A percentile compares a stretch with the other conserved stretches of the same genome.
phyloP scores from a whole-genome alignment of 2,888 invertebrate genomes.

The Tipula unca region DNA sequence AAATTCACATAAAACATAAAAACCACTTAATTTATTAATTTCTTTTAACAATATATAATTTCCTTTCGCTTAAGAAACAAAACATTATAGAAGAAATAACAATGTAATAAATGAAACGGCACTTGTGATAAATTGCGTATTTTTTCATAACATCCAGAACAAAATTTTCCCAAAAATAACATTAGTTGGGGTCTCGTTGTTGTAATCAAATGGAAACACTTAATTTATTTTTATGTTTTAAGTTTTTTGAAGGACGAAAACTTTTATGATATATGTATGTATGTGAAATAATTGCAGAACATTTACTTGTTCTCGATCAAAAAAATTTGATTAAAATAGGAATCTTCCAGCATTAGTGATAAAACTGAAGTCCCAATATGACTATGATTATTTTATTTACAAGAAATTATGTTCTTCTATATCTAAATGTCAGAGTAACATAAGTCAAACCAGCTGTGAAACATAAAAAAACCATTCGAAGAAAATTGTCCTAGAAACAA shows the following conservation, averaged over 20 bases:
- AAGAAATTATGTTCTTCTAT: no score
- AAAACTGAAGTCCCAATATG: no score
- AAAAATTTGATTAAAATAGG: neutral
- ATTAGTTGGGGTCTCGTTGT: neutral
- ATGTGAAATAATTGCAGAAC: neutral
- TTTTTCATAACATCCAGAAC: neutral
- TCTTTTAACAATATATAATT: constrained; percentile 14
- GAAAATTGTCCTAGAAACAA: no score
- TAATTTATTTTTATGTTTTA: neutral
- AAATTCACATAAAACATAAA: neutral
- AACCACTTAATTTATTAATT: constrained; percentile 14
- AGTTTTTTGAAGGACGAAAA: neutral
- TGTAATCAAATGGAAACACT: neutral
- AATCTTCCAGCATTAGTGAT: no score
- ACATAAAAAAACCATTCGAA: no score
- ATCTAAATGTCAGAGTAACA: no score
- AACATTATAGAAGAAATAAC: neutral
- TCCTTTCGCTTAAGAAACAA: neutral
- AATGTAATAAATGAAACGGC: constrained; percentile 14
- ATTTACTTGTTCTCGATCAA: neutral
- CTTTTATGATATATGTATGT: neutral
- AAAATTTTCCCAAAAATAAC: neutral
- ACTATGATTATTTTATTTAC: no score
- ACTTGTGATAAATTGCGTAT: constrained; percentile 8
- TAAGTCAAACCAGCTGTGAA: no score